Evolutionary conservation across 2,888 invertebrate genomes (phyloP), one percentile per base, ranked within the genome.

Genomic region (Caradrina clavipalpis): DNA sequence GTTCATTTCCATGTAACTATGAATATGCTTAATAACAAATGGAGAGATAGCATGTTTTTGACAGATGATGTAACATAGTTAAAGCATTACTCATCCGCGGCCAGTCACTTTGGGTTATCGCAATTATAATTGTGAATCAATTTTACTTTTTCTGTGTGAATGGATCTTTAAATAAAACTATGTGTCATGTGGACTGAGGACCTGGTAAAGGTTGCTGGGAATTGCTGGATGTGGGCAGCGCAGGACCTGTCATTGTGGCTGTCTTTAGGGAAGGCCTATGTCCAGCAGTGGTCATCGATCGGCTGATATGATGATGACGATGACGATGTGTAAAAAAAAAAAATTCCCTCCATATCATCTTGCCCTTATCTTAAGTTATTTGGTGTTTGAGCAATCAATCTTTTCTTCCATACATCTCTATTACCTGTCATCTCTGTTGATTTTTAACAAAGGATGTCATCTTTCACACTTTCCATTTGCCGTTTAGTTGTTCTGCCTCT

Each of bases 51-150:
- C 55, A 45, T 58, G 57, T 63, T 82, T 84, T 80, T 80, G 83
- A 82, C 83, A 75, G 70, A 82, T 82, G 84, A 84, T 80, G 80
- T 84, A 84, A 84, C 61, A 59, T 67, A 65, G 63, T 69, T 71
- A 65, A 63, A 50, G 31, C 70, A 79, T 84, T 78, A 79, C 71
- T 82, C 84, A 79, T 67, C 50, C 39, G 39, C 22, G 35, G 61
- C 45, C 64, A 73, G 50, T 83, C 60, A 59, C 47, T 61, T 68
- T 49, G 69, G 56, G 66, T 70, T 78, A 81, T 73, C 70, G 70
- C 58, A 83, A 78, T 78, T 75, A 70, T 81, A 78, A 58, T 70
- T 74, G 63, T 17, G 63, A 71, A 83, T 81, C 35, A 78, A 83
- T 77, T 66, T 70, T 56, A 45, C 47, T 56, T 73, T 79, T 73